phyloP scores from a whole-genome alignment of 2,797 vertebrate genomes.

The Lepilemur septentrionalis region DNA sequence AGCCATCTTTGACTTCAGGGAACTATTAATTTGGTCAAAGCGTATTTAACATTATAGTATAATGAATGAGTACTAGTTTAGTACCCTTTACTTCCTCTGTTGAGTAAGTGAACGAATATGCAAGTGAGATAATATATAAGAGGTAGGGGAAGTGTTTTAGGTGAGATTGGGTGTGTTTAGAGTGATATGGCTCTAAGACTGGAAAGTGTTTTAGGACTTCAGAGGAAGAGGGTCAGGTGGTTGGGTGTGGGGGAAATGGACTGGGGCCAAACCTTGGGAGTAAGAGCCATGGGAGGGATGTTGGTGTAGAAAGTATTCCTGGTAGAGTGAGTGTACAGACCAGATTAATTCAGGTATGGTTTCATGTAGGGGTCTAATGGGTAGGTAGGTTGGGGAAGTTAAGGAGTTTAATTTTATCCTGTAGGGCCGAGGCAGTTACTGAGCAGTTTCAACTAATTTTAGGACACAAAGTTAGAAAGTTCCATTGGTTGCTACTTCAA shows the following conservation, averaged over 20 bases:
- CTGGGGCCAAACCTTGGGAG: background rate
- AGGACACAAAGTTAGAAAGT: background rate
- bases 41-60: background rate
- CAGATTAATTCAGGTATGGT: background rate
- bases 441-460: conserved; percentile 8
- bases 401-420: background rate
- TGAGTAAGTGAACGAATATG: background rate
- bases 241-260: background rate
- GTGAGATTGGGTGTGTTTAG: background rate
- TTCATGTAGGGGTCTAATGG: background rate
- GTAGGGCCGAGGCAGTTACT: background rate
- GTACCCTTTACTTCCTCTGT: background rate
- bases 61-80: background rate
- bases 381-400: background rate
- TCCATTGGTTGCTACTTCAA: conserved; percentile 45
- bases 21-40: background rate
- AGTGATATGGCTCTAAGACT: background rate
- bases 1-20: background rate
- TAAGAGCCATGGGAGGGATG: background rate
- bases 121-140: background rate
- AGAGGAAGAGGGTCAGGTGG: background rate
- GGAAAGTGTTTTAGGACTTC: background rate
- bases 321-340: background rate
- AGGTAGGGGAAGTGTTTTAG: background rate
- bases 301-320: background rate